A percentile compares a stretch with the other conserved stretches of the same genome.
Conservation (phyloP, 2,797 vertebrate genomes). For the Mus minutoides region DNA sequence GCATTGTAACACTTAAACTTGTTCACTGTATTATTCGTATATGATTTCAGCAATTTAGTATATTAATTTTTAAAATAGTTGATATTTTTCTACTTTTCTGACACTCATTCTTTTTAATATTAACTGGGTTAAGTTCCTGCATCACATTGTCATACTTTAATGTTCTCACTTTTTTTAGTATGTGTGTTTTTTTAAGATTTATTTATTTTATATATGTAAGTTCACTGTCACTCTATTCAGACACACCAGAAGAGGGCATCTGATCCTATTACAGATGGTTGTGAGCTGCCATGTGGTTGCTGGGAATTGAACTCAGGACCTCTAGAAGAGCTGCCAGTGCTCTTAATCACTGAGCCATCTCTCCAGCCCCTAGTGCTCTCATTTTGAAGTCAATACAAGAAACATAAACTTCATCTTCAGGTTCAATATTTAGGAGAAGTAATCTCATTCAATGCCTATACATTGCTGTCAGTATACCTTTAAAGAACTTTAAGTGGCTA, state of each 20-base stretch:
- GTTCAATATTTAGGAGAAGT: not conserved
- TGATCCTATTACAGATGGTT: too few species aligned
- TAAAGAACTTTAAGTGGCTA: slow-evolving; percentile 53
- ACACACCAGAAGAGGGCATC: too few species aligned
- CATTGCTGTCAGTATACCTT: not conserved
- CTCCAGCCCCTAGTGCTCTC: not conserved
- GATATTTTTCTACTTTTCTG: slow-evolving; percentile 55
- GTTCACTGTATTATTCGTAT: slow-evolving; percentile 32
- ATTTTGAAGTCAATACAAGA: slow-evolving; percentile 57
- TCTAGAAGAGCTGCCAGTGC: too few species aligned
- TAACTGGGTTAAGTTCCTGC: slow-evolving; percentile 23
- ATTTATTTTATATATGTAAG: too few species aligned
- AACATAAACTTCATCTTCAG: not conserved
- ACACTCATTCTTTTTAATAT: not conserved
- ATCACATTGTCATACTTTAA: slow-evolving; percentile 36
- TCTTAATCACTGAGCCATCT: too few species aligned
- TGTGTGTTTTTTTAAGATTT: too few species aligned
- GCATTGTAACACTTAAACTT: slow-evolving; percentile 51
- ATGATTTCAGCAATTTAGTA: slow-evolving; percentile 12
- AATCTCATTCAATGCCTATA: slow-evolving; percentile 48
- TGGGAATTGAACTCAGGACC: too few species aligned
- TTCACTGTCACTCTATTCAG: too few species aligned
- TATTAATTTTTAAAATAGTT: slow-evolving; percentile 38
- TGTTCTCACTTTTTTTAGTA: not conserved
- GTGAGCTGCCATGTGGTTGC: too few species aligned